Percentiles rank a stretch among this genome's conserved stretches.
Conservation (phyloP, 2,888 invertebrate species). For the Limnephilus lunatus region DNA sequence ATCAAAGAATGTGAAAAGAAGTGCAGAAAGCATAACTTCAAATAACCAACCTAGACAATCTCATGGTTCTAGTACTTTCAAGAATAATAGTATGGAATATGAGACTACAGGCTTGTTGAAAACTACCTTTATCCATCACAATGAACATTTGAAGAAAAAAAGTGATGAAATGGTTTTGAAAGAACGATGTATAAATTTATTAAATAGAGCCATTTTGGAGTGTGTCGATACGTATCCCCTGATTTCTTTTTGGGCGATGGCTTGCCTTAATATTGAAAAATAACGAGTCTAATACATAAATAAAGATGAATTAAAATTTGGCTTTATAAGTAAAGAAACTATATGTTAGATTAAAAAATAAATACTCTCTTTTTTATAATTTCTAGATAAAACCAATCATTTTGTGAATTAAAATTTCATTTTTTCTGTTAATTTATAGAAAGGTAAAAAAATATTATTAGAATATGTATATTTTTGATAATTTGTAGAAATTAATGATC, state of each 20-base stretch:
- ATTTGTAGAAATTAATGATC: neutral
- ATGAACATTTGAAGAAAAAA: constrained; percentile 25
- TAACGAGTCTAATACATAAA: neutral
- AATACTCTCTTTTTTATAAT: neutral
- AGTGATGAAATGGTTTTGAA: constrained; percentile 45
- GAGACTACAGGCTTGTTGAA: neutral
- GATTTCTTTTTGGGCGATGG: constrained; percentile 61
- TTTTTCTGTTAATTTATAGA: neutral
- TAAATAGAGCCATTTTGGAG: constrained; percentile 53
- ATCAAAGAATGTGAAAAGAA: neutral
- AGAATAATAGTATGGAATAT: neutral
- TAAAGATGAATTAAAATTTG: neutral
- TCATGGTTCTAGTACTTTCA: neutral
- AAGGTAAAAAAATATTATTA: neutral
- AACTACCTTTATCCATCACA: neutral
- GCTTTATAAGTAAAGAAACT: neutral
- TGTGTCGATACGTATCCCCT: constrained; percentile 60
- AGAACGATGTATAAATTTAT: constrained; percentile 31
- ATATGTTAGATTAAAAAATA: neutral
- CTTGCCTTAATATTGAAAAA: constrained; percentile 55
- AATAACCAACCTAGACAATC: neutral
- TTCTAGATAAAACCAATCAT: neutral
- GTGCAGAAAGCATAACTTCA: neutral
- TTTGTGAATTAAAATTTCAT: neutral
- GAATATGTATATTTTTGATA: neutral